phyloP scores from a whole-genome alignment of 2,797 vertebrate genomes.

The Carduelis carduelis region DNA sequence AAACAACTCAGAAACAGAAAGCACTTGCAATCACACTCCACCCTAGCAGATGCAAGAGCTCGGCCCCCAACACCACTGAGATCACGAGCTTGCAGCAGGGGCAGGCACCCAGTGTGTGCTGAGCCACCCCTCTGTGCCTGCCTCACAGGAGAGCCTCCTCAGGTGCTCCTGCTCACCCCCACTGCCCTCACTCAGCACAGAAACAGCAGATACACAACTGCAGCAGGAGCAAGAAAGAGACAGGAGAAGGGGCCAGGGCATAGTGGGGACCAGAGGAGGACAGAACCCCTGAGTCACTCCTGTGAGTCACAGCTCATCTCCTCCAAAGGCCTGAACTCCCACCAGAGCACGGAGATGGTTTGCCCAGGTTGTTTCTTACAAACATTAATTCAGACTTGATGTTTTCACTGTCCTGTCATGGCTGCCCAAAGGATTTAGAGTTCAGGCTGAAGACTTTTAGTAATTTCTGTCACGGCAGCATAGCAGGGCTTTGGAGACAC shows the following conservation, averaged over 20 bases:
- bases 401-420: not conserved
- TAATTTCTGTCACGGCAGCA: slow-evolving; percentile 40
- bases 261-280: fast-evolving
- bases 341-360: fast-evolving
- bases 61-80: too few relatives aligned
- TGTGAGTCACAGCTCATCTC: fast-evolving
- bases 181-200: not conserved
- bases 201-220: not conserved
- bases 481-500: slow-evolving; percentile 16
- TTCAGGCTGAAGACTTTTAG: not conserved
- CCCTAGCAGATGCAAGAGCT: not conserved
- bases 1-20: not conserved
- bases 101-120: not conserved
- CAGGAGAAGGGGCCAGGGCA: not conserved
- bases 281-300: fast-evolving
- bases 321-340: not conserved
- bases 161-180: not conserved
- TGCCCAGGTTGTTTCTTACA: not conserved
- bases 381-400: not conserved
- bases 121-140: not conserved
- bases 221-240: not conserved
- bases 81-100: fast-evolving
- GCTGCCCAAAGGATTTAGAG: not conserved
- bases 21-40: not conserved
- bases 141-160: not conserved